phyloP scores from a whole-genome alignment of 2,797 vertebrate genomes.

The Eupleurogrammus muticus region DNA sequence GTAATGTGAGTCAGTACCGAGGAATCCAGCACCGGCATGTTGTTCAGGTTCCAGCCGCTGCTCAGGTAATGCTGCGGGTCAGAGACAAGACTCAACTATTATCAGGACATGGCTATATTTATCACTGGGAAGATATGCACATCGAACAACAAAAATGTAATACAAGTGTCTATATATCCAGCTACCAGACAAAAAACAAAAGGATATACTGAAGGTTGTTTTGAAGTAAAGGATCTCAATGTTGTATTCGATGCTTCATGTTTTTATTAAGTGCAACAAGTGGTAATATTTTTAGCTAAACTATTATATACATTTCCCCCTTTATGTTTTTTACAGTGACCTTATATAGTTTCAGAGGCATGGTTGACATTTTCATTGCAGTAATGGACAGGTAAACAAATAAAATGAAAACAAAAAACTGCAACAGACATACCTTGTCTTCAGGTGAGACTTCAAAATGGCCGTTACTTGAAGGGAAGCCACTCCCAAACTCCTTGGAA shows the following conservation, averaged over 20 bases:
- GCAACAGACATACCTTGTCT: slow-evolving; percentile 87
- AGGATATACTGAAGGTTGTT: neutral
- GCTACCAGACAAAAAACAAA: no score
- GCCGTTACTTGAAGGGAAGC: slow-evolving; percentile 93
- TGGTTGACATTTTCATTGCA: neutral
- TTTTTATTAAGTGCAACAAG: no score
- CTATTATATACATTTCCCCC: no score
- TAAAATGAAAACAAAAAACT: neutral
- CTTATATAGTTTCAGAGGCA: no score
- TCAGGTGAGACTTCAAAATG: slow-evolving; percentile 90
- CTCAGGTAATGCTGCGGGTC: slow-evolving; percentile 91
- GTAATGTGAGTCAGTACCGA: slow-evolving; percentile 97
- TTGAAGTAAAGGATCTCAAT: no score
- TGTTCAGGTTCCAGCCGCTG: slow-evolving; percentile 98
- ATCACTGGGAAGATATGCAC: neutral
- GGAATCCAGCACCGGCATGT: slow-evolving; percentile 97
- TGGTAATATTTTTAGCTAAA: no score
- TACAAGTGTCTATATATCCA: neutral
- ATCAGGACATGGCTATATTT: neutral
- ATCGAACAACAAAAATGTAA: neutral
- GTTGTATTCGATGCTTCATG: no score
- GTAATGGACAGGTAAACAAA: neutral
- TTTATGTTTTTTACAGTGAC: no score
- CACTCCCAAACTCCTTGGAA: slow-evolving; percentile 98
- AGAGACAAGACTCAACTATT: slow-evolving; percentile 46